These are phyloP conservation scores for Trypoxylon attenuatum DNA, from an alignment of 2,888 invertebrate genomes.

Conservation along the genomic window DNA sequence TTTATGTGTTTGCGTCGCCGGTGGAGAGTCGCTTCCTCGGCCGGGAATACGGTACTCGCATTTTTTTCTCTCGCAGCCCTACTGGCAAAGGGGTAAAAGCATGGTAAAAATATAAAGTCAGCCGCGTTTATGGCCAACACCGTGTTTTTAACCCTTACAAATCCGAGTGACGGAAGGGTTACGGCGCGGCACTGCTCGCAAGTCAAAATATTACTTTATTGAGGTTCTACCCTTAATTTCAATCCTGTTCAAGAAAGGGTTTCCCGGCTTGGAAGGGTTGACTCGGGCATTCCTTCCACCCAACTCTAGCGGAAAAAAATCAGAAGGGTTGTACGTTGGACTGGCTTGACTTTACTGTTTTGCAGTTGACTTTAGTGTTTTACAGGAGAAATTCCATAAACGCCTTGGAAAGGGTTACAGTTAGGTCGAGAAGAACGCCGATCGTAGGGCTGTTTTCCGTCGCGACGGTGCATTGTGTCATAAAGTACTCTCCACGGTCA, in stretches of 20 bases:
- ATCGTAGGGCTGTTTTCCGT: background rate
- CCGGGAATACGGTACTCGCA: conserved; percentile 48
- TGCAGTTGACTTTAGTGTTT: conserved; percentile 60
- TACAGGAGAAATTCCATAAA: conserved; percentile 47
- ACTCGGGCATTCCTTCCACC: conserved; percentile 14
- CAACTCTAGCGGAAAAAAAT: conserved; percentile 3
- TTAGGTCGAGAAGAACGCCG: conserved; percentile 14
- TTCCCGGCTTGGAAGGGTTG: conserved; percentile 49
- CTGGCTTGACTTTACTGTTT: conserved; percentile 37
- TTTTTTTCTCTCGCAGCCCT: conserved; percentile 30
- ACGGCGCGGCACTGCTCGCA: conserved; percentile 26
- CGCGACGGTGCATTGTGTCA: conserved; percentile 7
- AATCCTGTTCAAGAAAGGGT: conserved; percentile 40
- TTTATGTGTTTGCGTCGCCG: conserved; percentile 62
- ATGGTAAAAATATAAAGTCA: conserved; percentile 67
- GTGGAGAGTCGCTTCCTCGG: conserved; percentile 48
- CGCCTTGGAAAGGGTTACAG: conserved; percentile 46
- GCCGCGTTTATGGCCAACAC: conserved; percentile 53
- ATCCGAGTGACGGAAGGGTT: conserved; percentile 57
- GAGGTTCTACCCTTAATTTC: conserved; percentile 45
- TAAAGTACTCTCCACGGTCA: conserved; percentile 23
- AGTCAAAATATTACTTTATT: conserved; percentile 73
- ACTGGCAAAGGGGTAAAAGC: conserved; percentile 52
- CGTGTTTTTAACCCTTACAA: conserved; percentile 63
- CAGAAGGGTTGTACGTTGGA: background rate